These are phyloP conservation scores for Sesamia nonagrioides DNA, from an alignment of 1,140 invertebrate genomes.

Conservation along the genomic window DNA sequence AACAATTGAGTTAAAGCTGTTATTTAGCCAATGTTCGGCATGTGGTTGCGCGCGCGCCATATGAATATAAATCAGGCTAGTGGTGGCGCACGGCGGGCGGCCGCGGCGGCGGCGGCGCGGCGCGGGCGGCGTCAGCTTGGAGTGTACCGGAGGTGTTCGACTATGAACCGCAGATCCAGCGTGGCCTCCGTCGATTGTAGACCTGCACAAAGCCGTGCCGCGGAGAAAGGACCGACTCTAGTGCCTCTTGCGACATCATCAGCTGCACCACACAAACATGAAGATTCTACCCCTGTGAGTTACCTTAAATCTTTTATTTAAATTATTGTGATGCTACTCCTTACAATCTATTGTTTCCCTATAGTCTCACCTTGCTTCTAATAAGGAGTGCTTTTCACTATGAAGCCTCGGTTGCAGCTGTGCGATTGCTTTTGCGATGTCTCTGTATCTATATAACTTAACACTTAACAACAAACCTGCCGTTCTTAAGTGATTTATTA, in stretches of 20 bases:
- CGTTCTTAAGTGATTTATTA: background rate
- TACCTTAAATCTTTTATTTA: constrained; percentile 50
- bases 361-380: background rate
- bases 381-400: constrained; percentile 25
- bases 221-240: constrained; percentile 74
- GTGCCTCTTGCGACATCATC: constrained; percentile 67
- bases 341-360: background rate
- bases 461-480: constrained; percentile 4
- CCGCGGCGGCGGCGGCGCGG: constrained; percentile 43
- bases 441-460: constrained; percentile 41
- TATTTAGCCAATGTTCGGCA: constrained; percentile 69
- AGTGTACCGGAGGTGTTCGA: constrained; percentile 70
- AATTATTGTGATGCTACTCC: constrained; percentile 5
- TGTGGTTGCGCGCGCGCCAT: constrained; percentile 62
- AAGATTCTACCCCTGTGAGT: constrained; percentile 81
- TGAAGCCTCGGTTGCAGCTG: constrained; percentile 56
- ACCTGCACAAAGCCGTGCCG: constrained; percentile 73
- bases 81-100: constrained; percentile 54
- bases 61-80: constrained; percentile 75
- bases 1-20: constrained; percentile 58
- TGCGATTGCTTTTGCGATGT: constrained; percentile 77
- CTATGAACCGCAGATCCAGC: constrained; percentile 75
- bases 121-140: constrained; percentile 62
- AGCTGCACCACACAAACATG: constrained; percentile 68
- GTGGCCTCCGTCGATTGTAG: constrained; percentile 77